These are phyloP conservation scores for Melanocharis versteri DNA, from an alignment of 2,113 vertebrate species.

Conservation along the genomic window DNA sequence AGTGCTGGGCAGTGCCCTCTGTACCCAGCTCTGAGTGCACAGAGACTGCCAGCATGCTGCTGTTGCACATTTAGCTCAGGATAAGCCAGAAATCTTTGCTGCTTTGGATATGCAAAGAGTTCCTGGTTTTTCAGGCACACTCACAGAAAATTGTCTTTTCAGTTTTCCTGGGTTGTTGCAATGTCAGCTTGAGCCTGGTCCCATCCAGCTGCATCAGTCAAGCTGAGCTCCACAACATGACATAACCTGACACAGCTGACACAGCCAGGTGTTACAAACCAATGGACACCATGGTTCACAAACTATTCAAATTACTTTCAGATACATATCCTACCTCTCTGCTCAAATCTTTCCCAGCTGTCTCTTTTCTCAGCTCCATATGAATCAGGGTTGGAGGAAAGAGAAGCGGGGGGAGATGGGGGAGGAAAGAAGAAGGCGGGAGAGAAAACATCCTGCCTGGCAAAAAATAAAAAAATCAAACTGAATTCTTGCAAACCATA, in stretches of 20 bases:
- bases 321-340: constrained; percentile 21
- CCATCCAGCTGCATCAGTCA: constrained; percentile 47
- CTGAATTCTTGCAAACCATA: not conserved
- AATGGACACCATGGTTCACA: constrained; percentile 52
- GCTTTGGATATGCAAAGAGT: not conserved
- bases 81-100: not conserved
- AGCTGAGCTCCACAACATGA: constrained; percentile 37
- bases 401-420: not conserved
- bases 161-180: not conserved
- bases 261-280: constrained; percentile 51
- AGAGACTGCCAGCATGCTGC: not conserved
- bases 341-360: constrained; percentile 11
- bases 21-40: fast-evolving
- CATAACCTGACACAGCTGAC: constrained; percentile 45
- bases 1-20: not conserved
- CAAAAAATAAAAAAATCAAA: not conserved
- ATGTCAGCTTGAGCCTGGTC: not conserved
- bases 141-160: constrained; percentile 13
- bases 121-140: not conserved
- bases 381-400: not conserved
- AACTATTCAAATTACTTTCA: constrained; percentile 63
- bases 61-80: not conserved
- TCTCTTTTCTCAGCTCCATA: constrained; percentile 28
- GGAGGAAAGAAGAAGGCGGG: not conserved
- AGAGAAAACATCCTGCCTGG: not conserved